Conservation (phyloP, 2,888 invertebrate genomes). For the Synergus laeviventris region DNA sequence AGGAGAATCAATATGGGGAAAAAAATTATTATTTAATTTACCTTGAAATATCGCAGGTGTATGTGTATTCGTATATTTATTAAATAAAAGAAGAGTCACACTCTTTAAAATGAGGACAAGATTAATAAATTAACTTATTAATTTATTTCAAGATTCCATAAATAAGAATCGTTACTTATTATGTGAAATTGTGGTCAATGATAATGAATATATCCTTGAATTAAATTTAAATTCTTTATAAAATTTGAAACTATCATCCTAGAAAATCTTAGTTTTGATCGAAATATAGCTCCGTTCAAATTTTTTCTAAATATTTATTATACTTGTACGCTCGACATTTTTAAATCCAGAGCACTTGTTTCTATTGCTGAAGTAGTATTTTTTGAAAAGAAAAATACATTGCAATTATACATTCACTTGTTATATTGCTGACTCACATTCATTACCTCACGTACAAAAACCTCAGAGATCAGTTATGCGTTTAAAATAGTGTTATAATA, state of each 20-base stretch:
- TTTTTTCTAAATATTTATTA: background rate
- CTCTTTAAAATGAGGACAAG: background rate
- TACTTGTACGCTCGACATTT: background rate
- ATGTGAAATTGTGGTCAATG: background rate
- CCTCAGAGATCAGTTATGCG: slow-evolving; percentile 30
- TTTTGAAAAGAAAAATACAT: background rate
- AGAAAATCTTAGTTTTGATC: no score
- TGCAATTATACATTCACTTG: background rate
- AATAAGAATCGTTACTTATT: background rate
- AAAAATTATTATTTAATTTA: background rate
- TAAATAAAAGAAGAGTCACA: background rate
- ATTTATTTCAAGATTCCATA: background rate
- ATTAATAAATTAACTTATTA: background rate
- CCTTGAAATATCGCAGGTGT: background rate
- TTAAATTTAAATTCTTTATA: background rate
- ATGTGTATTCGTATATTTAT: background rate
- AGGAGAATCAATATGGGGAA: background rate
- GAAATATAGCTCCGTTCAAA: background rate
- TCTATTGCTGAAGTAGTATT: background rate
- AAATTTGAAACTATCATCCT: no score
- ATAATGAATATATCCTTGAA: background rate
- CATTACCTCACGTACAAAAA: slow-evolving; percentile 28
- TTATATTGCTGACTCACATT: background rate
- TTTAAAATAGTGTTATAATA: slow-evolving; percentile 28
- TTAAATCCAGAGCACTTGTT: background rate